Base-by-base conservation (phyloP, 2,797 vertebrate genomes). In the Sebastes taczanowskii region DNA sequence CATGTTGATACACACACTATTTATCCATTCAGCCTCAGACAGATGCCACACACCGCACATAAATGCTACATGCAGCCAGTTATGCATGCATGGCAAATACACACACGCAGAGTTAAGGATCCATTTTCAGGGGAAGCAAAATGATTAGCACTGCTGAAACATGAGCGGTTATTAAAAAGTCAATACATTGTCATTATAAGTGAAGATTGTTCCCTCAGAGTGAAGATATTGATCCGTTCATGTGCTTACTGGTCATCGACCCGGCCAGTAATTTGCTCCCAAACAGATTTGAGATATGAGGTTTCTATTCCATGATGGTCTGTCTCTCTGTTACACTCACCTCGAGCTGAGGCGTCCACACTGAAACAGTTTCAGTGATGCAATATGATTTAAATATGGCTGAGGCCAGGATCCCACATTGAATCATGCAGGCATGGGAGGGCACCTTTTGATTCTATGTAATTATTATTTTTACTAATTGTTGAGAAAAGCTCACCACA, bases 111-210 rank as follows among this genome's bases (percentile, higher is more conserved):
- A 71, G 80, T 83, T 84, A 86, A 74, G 35, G 81, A 88, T 77
- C 83, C 68, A 81, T 90, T 94, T 92, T 91, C 84, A 81, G 76
- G 74, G 66, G 83, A 88, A 83, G 85, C 88, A 78, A 84, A 94
- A 93, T 93, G 92, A 95, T 95, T 95, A 95, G 89, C 72, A 67
- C 81, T 84, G 83, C 93, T 92, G 94, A 92, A 96, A 95, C 94
- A 94, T 84, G 93, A 95, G 92, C 80, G 74, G 91, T 94, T 94
- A 95, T 95, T 94, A 94, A 94, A 94, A 95, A 94, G 92, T 95
- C 95, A 94, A 96, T 95, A 94, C 86, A 91, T 89, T 92, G 94
- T 95, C 94, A 95, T 96, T 94, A 92, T 94, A 95, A 92, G 91
- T 91, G 90, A 94, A 90, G 92, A 94, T 93, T 94, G 93, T 94